Base-by-base conservation (phyloP, 2,113 vertebrate genomes). In the Acrocephalus kingi region DNA sequence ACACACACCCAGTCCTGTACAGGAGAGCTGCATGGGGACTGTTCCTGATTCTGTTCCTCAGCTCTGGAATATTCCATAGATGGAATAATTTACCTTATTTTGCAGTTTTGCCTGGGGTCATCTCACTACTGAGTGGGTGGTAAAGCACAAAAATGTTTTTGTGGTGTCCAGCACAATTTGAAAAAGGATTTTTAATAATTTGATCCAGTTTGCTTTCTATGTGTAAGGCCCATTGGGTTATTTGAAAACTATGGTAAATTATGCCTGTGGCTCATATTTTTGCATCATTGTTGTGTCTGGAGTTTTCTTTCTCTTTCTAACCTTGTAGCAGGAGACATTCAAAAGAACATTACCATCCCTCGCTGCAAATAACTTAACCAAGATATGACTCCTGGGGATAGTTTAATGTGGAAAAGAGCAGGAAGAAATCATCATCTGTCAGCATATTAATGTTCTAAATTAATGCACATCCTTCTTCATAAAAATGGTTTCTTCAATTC, bases 381-480 rank as follows among this genome's bases (percentile, higher is more conserved):
- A 80, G 76, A 67, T 72, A 78, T 28, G 76, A 77, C 91, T 94
- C 89, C 51, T 77, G 81, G 41, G 89, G 21, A 77, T 69, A 84
- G 67, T n/a, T 25, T 95, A 71, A 94, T 41, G 81, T 79, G 55
- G n/a, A 91, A 91, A 93, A 69, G 71, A 95, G 59, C 66, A 95
- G 61, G 69, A 87, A 93, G 78, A 78, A 55, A 96, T 56, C 85
- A 86, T 94, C 61, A 84, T 71, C 82, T 94, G 84, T 79, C 72
- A 89, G 87, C 87, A 58, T 84, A 88, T 88, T 90, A 97, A 93
- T 94, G 84, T 59, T 76, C 76, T 39, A 90, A 89, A 87, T 95
- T 95, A 86, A 93, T 90, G 86, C 93, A 93, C 68, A 92, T 89
- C 80, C 73, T 93, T 91, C 84, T 95, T 67, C 75, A 93, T 86